These are phyloP conservation scores for Drosophila acutilabella DNA, from an alignment of 2,888 invertebrate species.

Conservation along the genomic window DNA sequence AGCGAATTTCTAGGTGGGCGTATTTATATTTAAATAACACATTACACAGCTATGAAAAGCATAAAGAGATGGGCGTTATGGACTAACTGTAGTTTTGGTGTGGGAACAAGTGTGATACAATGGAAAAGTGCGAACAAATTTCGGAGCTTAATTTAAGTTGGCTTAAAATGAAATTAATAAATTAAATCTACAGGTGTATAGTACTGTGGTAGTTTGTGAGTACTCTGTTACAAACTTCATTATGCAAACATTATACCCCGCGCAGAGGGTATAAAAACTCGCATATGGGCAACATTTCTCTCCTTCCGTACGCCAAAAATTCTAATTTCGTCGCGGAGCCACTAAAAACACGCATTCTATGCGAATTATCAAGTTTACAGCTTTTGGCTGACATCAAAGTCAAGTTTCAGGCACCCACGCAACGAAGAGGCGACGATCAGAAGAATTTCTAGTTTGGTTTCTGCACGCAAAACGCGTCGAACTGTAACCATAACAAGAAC, in stretches of 20 bases:
- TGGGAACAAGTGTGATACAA: slow-evolving; percentile 18
- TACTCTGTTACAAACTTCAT: background rate
- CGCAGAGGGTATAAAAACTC: background rate
- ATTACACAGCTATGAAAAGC: slow-evolving; percentile 1
- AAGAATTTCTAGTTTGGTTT: slow-evolving; percentile 11
- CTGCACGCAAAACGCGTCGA: slow-evolving; percentile 44
- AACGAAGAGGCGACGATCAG: slow-evolving; percentile 1
- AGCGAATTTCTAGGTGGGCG: slow-evolving; percentile 21
- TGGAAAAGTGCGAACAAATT: background rate
- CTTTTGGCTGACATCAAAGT: slow-evolving; percentile 19
- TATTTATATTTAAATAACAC: slow-evolving; percentile 4
- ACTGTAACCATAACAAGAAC: slow-evolving; percentile 50
- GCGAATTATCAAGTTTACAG: slow-evolving; percentile 1
- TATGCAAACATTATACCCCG: background rate
- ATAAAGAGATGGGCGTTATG: slow-evolving; percentile 15
- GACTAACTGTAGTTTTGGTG: slow-evolving; percentile 21
- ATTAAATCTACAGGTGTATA: too few relatives aligned
- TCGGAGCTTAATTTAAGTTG: too few relatives aligned
- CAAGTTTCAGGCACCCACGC: slow-evolving; percentile 40
- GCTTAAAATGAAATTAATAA: too few relatives aligned
- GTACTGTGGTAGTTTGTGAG: too few relatives aligned
- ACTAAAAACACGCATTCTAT: slow-evolving; percentile 8
- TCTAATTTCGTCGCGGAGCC: background rate
- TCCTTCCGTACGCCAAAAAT: background rate
- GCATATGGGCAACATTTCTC: background rate